phyloP scores from a whole-genome alignment of 2,113 vertebrate species.

The Nibea coibor region DNA sequence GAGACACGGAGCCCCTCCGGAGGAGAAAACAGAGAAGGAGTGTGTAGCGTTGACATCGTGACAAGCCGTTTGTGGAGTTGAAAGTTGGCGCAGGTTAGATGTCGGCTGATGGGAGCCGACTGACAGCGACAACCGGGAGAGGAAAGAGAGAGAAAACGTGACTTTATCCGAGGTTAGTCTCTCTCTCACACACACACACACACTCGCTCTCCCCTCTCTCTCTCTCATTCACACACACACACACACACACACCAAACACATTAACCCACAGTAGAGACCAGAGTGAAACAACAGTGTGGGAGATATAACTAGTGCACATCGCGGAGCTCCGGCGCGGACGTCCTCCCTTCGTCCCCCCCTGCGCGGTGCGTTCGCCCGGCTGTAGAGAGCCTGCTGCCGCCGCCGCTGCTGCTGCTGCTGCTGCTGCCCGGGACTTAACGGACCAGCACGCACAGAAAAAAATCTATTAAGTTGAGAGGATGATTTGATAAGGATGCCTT shows the following conservation, averaged over 20 bases:
- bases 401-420: slow-evolving; percentile 30
- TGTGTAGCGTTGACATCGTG: slow-evolving; percentile 5
- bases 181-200: slow-evolving; percentile 22
- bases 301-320: slow-evolving; percentile 61
- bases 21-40: not conserved
- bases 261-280: slow-evolving; percentile 46
- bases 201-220: slow-evolving; percentile 15
- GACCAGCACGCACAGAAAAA: slow-evolving; percentile 14
- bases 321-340: slow-evolving; percentile 50
- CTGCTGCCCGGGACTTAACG: slow-evolving; percentile 52
- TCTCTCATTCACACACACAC: slow-evolving; percentile 5
- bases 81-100: slow-evolving; percentile 68
- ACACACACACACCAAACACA: slow-evolving; percentile 17
- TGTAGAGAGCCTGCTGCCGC: slow-evolving; percentile 25
- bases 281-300: slow-evolving; percentile 55
- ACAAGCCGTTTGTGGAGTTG: slow-evolving; percentile 49
- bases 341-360: slow-evolving; percentile 1
- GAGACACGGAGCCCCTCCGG: slow-evolving; percentile 26
- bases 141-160: slow-evolving; percentile 26
- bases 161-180: slow-evolving; percentile 60
- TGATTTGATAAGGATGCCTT: slow-evolving; percentile 53
- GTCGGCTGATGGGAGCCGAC: slow-evolving; percentile 27
- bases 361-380: slow-evolving; percentile 20
- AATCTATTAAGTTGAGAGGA: slow-evolving; percentile 53
- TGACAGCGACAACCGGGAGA: slow-evolving; percentile 23